Percentiles rank a stretch among this genome's conserved stretches.
Conservation (phyloP, 2,797 vertebrate species). For the Picus viridis region DNA sequence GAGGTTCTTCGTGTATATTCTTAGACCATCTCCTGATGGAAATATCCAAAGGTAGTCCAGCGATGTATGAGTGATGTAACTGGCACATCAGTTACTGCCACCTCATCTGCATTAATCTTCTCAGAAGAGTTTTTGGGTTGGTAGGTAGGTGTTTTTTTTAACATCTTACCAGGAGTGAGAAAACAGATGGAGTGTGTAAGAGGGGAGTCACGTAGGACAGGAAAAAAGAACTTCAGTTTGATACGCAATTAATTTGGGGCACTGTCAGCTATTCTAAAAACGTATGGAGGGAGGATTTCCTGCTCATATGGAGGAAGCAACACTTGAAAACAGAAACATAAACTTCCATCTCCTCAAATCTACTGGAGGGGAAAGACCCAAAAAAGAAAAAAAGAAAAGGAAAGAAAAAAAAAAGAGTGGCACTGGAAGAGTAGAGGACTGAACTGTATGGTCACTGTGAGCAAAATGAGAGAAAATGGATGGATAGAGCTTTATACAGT, state of each 20-base stretch:
- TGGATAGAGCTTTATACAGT: background rate
- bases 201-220: constrained; percentile 34
- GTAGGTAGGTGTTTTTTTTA: constrained; percentile 22
- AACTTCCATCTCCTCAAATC: constrained; percentile 27
- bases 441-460: background rate
- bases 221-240: constrained; percentile 52
- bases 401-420: background rate
- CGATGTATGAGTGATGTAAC: background rate
- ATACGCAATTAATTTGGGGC: constrained; percentile 14
- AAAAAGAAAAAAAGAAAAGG: background rate
- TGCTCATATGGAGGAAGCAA: constrained; percentile 31
- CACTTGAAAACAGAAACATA: constrained; percentile 48
- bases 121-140: constrained; percentile 10
- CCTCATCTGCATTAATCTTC: background rate
- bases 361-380: background rate
- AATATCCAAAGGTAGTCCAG: background rate
- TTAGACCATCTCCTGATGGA: background rate
- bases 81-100: background rate
- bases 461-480: background rate
- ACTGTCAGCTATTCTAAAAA: constrained; percentile 55
- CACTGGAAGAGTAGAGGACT: background rate
- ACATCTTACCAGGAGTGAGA: background rate
- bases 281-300: constrained; percentile 48
- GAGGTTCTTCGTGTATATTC: background rate
- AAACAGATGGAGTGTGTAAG: constrained; percentile 14